These are phyloP conservation scores for Nemotelus nigrinus DNA, from an alignment of 2,888 invertebrate genomes.

Conservation along the genomic window DNA sequence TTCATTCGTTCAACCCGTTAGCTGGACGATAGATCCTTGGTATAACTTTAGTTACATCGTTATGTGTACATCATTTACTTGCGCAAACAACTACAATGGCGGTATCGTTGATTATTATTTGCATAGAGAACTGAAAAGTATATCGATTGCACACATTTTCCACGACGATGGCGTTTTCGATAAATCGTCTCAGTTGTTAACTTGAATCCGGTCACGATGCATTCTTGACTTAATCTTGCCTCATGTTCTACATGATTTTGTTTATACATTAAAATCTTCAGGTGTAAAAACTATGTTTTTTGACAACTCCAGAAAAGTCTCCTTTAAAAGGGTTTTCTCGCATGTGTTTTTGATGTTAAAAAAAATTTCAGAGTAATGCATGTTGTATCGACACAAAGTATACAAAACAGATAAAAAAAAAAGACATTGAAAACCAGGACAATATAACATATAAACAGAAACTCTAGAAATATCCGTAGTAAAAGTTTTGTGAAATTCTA, in stretches of 20 bases:
- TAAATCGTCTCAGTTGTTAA: neutral
- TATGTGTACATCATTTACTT: neutral
- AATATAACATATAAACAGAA: too few species aligned
- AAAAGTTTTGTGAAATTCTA: neutral
- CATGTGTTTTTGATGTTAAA: neutral
- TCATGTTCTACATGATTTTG: neutral
- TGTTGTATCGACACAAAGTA: conserved; percentile 31
- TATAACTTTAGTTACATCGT: neutral
- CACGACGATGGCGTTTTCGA: neutral
- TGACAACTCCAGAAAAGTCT: too few species aligned
- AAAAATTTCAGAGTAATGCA: conserved; percentile 17
- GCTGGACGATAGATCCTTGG: conserved; percentile 36
- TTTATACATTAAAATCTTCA: neutral
- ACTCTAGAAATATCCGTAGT: too few species aligned
- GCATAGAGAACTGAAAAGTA: too few species aligned
- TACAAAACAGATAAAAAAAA: neutral
- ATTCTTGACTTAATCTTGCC: neutral
- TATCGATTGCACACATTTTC: neutral
- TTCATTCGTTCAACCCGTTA: conserved; percentile 34
- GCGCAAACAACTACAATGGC: conserved; percentile 1
- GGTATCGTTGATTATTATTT: too few species aligned
- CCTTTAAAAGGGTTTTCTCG: neutral
- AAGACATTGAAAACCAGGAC: too few species aligned
- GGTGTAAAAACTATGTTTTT: neutral
- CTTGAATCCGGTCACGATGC: neutral